Evolutionary conservation across 2,888 invertebrate genomes (phyloP), one percentile per base, ranked within the genome.

Genomic region (Drosophila affinis): DNA sequence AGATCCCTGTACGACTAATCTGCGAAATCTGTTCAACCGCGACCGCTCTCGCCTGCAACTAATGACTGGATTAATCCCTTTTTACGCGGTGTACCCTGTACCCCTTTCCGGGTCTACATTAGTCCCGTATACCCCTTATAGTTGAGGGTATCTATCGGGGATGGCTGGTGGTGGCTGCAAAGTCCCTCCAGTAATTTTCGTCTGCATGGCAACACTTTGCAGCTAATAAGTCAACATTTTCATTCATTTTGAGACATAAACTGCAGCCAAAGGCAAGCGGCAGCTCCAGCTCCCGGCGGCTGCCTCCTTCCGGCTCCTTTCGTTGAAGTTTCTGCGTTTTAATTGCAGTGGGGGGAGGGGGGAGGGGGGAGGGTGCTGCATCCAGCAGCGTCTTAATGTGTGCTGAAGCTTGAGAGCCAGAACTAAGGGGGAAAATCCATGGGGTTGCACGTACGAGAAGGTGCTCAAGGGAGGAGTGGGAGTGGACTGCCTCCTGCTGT

Each of bases 221-320:
- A 79, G 87, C 82, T 83, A 85, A 83, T 87, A 85, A 87, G 85
- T 64, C 61, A 81, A 75, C 68, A 69, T 71, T 81, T 81, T 29
- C 29, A 29, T 29, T 59, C 59, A 49, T 62, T 62, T 65, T 55
- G 58, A 68, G 81, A 60, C 44, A 68, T 81, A 77, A 83, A 77
- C 62, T 68, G 75, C 72, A 48, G 59, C 74, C 60, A 69, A 2
- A 2, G 7, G 7, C 21, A 21, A 21, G 21, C 21, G 21, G 21
- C 21, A 21, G 7, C 27, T 0, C 27, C 1, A 29, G 18, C 9
- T 17, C 18, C 21, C 34, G 12, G 4, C 4, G 12, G 4, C 24
- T 24, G 24, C 9, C 27, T 14, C 29, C 54, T 18, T 44, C 71
- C 45, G 10, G 21, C 18, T 45, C 39, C 44, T 12, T 44, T 34